Conservation (phyloP, 2,797 vertebrate species). For the Hyperoplus immaculatus region DNA sequence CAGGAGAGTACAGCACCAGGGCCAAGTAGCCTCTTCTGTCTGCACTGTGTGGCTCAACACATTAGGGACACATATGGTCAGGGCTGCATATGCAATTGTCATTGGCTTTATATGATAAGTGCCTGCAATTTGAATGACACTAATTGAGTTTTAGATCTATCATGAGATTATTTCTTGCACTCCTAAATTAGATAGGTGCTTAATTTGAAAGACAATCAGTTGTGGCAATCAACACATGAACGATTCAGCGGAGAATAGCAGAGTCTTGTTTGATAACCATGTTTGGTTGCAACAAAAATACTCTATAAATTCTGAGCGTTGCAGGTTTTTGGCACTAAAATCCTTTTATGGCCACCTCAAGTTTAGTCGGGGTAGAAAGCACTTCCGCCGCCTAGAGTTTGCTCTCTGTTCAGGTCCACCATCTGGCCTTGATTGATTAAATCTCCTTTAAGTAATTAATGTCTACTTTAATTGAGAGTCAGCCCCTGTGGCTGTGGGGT, state of each 20-base stretch:
- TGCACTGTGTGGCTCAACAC: slow-evolving; percentile 41
- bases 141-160: slow-evolving; percentile 2
- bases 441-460: slow-evolving; percentile 85
- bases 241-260: background rate
- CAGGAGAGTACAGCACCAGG: slow-evolving; percentile 63
- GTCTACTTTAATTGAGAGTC: slow-evolving; percentile 83
- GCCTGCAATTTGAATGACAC: slow-evolving; percentile 6
- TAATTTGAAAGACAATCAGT: slow-evolving; percentile 3
- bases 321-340: slow-evolving; percentile 29
- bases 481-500: slow-evolving; percentile 70
- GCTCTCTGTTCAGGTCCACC: slow-evolving; percentile 72
- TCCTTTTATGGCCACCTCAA: slow-evolving; percentile 50
- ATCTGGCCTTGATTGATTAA: slow-evolving; percentile 86
- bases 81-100: slow-evolving; percentile 27
- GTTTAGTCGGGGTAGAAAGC: slow-evolving; percentile 42
- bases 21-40: slow-evolving; percentile 65
- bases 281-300: slow-evolving; percentile 14
- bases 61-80: slow-evolving; percentile 53
- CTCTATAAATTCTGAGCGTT: slow-evolving; percentile 9
- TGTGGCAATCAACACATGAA: background rate
- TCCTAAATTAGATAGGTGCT: background rate
- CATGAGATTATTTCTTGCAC: background rate
- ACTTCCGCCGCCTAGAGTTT: slow-evolving; percentile 58
- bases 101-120: slow-evolving; percentile 35
- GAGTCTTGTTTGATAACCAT: background rate